phyloP scores from a whole-genome alignment of 2,888 invertebrate genomes.

The Melangyna quadrimaculata region DNA sequence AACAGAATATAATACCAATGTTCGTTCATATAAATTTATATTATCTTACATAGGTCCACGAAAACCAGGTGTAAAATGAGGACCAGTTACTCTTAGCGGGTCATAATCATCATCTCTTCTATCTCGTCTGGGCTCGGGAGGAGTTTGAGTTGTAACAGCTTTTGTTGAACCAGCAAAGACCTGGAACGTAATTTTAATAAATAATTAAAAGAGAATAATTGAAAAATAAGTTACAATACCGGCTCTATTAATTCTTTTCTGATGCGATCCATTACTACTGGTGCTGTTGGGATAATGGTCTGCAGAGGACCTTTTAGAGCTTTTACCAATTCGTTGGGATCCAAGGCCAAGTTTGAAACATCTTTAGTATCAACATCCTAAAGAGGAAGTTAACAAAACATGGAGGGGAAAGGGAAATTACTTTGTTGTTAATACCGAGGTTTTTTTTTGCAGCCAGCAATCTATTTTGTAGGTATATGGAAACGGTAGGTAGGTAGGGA shows the following conservation, averaged over 20 bases:
- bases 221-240: conserved; percentile 75
- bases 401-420: too few species aligned
- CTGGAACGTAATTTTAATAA: conserved; percentile 62
- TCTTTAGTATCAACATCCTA: conserved; percentile 80
- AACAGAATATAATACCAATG: neutral
- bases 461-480: too few species aligned
- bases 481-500: too few species aligned
- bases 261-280: conserved; percentile 84
- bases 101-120: conserved; percentile 61
- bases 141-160: conserved; percentile 78
- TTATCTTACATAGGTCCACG: conserved; percentile 74
- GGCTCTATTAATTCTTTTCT: conserved; percentile 86
- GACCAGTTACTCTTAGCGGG: conserved; percentile 75
- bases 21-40: neutral
- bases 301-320: conserved; percentile 83
- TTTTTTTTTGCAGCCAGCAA: too few species aligned
- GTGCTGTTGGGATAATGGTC: conserved; percentile 85
- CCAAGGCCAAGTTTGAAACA: conserved; percentile 85
- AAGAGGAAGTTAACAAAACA: neutral
- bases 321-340: conserved; percentile 83
- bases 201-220: neutral
- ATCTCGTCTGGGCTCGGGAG: conserved; percentile 43
- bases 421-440: too few species aligned
- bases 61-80: conserved; percentile 24
- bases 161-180: conserved; percentile 77